Conservation (phyloP, 2,113 vertebrate species). For the Callocephalon fimbriatum region DNA sequence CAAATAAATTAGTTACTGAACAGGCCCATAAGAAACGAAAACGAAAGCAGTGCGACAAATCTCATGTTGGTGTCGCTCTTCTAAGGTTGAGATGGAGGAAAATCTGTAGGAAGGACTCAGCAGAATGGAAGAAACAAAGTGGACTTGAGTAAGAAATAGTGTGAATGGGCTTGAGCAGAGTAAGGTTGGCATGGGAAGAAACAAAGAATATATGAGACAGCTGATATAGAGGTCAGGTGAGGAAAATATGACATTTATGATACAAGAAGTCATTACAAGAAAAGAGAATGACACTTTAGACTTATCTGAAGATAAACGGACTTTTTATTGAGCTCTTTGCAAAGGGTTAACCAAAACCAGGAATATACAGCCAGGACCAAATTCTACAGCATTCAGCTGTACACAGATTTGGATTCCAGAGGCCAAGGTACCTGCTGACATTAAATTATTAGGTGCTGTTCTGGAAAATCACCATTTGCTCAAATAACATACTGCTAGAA, state of each 20-base stretch:
- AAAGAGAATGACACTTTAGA: neutral
- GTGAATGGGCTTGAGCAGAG: neutral
- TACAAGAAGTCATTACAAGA: neutral
- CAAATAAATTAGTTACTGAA: neutral
- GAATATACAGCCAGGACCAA: neutral
- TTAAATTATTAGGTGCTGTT: neutral
- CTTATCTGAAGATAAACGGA: neutral
- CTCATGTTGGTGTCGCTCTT: neutral
- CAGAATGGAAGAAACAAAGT: neutral
- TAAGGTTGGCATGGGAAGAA: neutral
- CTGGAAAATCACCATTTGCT: neutral
- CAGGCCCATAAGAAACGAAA: neutral
- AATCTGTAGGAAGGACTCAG: neutral
- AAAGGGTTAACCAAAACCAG: neutral
- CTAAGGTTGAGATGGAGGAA: neutral
- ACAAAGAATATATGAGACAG: neutral
- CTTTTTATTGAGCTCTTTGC: neutral
- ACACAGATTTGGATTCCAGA: neutral
- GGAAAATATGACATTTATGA: neutral
- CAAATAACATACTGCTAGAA: neutral
- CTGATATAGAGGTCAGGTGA: neutral
- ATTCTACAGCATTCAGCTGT: neutral
- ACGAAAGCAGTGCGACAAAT: neutral
- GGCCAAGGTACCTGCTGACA: neutral
- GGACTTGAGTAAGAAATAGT: fast-evolving